Conservation (phyloP, 2,797 vertebrate genomes). For the Sebastes hopkinsi region DNA sequence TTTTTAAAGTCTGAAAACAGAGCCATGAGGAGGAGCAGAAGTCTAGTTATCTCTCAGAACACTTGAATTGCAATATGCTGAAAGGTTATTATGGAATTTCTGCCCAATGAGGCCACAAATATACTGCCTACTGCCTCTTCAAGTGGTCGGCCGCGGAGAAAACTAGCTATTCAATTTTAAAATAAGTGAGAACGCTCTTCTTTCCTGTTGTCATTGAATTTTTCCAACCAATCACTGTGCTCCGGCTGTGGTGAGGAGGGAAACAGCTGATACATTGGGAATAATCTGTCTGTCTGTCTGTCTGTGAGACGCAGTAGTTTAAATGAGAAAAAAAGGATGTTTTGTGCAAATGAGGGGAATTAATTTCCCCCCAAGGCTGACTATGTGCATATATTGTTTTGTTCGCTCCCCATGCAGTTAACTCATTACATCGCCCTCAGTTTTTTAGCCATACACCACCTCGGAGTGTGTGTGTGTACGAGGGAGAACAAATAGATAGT, state of each 20-base stretch:
- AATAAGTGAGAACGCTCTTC: not conserved
- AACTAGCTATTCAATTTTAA: constrained; percentile 1
- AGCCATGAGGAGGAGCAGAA: no score
- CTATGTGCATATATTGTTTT: constrained; percentile 24
- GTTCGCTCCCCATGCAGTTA: constrained; percentile 38
- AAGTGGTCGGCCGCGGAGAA: not conserved
- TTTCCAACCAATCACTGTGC: not conserved
- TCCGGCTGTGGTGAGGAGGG: not conserved
- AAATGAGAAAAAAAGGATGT: not conserved
- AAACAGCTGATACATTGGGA: not conserved
- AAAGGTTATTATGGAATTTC: no score
- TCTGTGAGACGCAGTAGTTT: not conserved
- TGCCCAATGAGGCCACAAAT: no score
- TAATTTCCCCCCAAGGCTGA: not conserved
- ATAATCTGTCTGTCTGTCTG: not conserved
- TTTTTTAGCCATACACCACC: constrained; percentile 44
- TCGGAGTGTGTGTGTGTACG: constrained; percentile 38
- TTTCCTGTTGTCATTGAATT: not conserved
- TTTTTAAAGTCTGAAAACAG: no score
- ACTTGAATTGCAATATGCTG: no score
- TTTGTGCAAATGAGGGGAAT: constrained; percentile 22
- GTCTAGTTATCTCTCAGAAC: no score
- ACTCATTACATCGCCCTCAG: constrained; percentile 16
- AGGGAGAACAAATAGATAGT: constrained; percentile 64
- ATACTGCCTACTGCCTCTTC: no score